Evolutionary conservation across 64 coral and sea anemone species (phyloP), one percentile per base, ranked within the genome.

Genomic region (Porites australiensis): DNA sequence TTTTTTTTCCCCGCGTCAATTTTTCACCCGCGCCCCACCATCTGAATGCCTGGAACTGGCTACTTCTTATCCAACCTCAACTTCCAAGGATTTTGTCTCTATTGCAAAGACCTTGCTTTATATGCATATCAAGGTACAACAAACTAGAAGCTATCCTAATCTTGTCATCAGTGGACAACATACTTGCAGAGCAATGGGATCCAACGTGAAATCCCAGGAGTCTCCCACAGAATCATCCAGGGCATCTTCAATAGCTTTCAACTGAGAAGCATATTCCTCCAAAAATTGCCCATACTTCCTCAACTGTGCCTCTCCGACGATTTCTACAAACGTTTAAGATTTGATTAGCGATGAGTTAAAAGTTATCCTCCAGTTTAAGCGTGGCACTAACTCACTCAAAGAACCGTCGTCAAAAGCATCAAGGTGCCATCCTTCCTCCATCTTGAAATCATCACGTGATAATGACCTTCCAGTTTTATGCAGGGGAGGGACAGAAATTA

Each of bases 401-500:
- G 97, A 99, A 67, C 97, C 97, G 73, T 99, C 94, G 77, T 96
- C 94, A 13, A 99, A 99, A 0, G 97, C 94, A 52, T 99, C 97
- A 11, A 99, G 47, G 37, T 87, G 77, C 97, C 97, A 96, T 47
- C 95, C 76, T 44, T 97, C 95, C 88, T 88, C 95, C 95, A 97
- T 97, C 58, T 97, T 97, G 92, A 46, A 69, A 84, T 68, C 3
- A 44, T 84, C 81, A 84, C 63, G 46, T 84, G 81, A 84, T 50
- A 47, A 60, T 49, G 6, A 50, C 49, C 16, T n/a, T 6, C 4
- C 7, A 57, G 54, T 37, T 37, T 37, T 37, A 57, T 57, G 54
- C 7, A 7, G 54, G 54, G 54, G 54, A 57, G 27, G 27, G 27
- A 37, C 27, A 37, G 27, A 37, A 37, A 37, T 37, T 0, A 37